Evolutionary conservation across 2,797 vertebrate genomes (phyloP).

Genomic region (Scarus forsteni): DNA sequence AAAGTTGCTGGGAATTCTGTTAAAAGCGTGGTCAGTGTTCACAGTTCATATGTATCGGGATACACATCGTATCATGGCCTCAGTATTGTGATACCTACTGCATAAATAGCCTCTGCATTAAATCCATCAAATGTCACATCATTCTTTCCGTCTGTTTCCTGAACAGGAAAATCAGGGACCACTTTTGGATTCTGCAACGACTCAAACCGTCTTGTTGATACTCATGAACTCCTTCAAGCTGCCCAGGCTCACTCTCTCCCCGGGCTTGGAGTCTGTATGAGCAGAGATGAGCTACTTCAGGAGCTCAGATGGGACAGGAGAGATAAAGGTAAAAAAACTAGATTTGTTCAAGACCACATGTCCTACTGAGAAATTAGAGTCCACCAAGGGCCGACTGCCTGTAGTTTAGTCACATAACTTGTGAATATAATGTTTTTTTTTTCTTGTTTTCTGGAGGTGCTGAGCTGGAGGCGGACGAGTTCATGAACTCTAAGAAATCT

Average conservation of each 20-base stretch:
- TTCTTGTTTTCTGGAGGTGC: constrained; percentile 58
- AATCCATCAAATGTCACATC: not conserved
- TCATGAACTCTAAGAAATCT: constrained; percentile 98
- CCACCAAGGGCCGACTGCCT: constrained; percentile 3
- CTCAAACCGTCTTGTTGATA: constrained; percentile 85
- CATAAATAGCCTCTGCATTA: no score
- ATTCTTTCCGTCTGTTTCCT: constrained; percentile 2
- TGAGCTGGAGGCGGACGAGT: constrained; percentile 87
- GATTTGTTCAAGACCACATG: not conserved
- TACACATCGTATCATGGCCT: no score
- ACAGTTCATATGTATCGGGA: no score
- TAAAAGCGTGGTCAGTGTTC: no score
- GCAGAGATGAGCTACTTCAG: constrained; percentile 84
- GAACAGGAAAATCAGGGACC: constrained; percentile 71
- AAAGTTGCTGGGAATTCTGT: no score
- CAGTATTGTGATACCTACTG: no score
- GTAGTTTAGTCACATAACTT: not conserved
- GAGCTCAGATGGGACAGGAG: constrained; percentile 60
- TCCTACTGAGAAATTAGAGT: constrained; percentile 32
- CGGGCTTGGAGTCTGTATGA: constrained; percentile 86
- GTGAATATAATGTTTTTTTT: not conserved
- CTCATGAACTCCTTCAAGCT: constrained; percentile 82
- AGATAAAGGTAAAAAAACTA: constrained; percentile 45
- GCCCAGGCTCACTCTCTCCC: constrained; percentile 87
- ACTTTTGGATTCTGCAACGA: constrained; percentile 87